Evolutionary conservation across 1,140 invertebrate genomes (phyloP).

Genomic region (Harpegnathos saltator): DNA sequence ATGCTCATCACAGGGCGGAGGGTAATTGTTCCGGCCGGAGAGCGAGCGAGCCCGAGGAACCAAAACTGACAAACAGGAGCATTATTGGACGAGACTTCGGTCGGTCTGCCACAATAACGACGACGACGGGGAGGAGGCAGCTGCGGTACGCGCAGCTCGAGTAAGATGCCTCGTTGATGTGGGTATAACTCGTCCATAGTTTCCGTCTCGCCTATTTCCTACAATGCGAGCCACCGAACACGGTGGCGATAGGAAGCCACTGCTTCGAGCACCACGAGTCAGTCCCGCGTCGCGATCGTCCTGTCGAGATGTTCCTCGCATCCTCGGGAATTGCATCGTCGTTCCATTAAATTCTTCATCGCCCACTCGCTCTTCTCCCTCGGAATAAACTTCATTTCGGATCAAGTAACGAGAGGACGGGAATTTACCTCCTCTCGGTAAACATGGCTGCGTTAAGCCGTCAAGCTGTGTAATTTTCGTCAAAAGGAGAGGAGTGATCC

Average conservation of each 20-base stretch:
- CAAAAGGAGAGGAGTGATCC: no score
- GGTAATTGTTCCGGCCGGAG: constrained; percentile 4
- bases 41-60: background rate
- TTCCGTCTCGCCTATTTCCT: constrained; percentile 41
- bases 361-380: no score
- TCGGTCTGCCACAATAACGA: constrained; percentile 26
- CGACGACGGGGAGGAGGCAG: background rate
- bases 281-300: background rate
- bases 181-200: constrained; percentile 10
- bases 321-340: no score
- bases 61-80: constrained; percentile 27
- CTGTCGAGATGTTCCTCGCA: background rate
- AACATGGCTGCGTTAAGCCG: no score
- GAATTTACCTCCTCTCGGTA: no score
- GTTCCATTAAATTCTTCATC: no score
- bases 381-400: no score
- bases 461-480: no score
- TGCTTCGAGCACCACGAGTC: no score
- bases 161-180: constrained; percentile 30
- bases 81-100: constrained; percentile 10
- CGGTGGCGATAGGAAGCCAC: background rate
- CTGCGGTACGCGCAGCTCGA: constrained; percentile 7
- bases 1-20: constrained; percentile 4
- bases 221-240: constrained; percentile 29
- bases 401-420: no score